phyloP scores from a whole-genome alignment of 2,113 vertebrate genomes.

The Psittacula cyanocephala region DNA sequence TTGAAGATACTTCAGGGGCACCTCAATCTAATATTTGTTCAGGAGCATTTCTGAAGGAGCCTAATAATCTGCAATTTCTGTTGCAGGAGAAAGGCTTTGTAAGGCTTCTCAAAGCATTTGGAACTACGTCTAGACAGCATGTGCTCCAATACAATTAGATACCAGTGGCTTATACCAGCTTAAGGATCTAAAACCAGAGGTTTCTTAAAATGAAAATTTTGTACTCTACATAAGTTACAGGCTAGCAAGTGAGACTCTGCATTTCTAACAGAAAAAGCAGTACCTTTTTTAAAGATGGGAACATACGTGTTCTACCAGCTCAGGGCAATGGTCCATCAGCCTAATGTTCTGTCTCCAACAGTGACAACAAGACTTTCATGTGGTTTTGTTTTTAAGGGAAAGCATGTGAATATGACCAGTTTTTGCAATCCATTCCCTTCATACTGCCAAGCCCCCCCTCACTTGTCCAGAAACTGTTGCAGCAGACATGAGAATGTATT shows the following conservation, averaged over 20 bases:
- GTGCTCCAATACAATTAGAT: background rate
- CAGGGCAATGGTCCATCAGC: background rate
- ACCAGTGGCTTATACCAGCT: background rate
- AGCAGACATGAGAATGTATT: background rate
- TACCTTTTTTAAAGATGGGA: background rate
- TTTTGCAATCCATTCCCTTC: background rate
- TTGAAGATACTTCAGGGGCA: background rate
- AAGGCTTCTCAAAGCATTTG: background rate
- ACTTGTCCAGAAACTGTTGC: background rate
- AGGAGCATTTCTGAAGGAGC: background rate
- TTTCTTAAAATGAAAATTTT: background rate
- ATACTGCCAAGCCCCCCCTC: background rate
- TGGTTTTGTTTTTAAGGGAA: background rate
- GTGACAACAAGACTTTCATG: background rate
- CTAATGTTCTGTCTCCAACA: background rate
- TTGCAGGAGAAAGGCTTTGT: background rate
- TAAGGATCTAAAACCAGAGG: background rate
- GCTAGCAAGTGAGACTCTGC: background rate
- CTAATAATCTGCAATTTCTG: background rate
- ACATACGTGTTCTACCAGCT: background rate
- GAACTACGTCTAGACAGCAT: background rate
- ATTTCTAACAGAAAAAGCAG: background rate
- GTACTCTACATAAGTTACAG: background rate
- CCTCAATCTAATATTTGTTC: background rate
- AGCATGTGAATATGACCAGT: background rate